These are phyloP conservation scores for Parnassius orleans DNA, from an alignment of 2,888 invertebrate species.

Conservation along the genomic window DNA sequence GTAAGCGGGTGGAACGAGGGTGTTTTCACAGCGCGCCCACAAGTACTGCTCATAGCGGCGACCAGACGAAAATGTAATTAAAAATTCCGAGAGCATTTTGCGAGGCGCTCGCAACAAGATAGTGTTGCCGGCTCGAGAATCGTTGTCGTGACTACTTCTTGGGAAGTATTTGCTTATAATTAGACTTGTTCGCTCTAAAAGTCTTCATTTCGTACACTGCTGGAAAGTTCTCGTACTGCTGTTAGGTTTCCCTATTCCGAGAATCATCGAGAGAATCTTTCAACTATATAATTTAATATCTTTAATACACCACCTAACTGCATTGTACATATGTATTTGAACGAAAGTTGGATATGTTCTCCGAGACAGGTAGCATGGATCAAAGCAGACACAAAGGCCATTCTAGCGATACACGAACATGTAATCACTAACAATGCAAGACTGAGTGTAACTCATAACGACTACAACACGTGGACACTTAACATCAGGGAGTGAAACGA, in stretches of 20 bases:
- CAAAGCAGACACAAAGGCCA: constrained; percentile 95
- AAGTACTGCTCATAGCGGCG: constrained; percentile 68
- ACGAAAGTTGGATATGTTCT: constrained; percentile 31
- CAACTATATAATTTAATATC: constrained; percentile 37
- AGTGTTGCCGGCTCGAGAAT: constrained; percentile 68
- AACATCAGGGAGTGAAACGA: constrained; percentile 91
- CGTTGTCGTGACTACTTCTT: constrained; percentile 74
- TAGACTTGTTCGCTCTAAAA: constrained; percentile 68
- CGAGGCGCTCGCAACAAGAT: constrained; percentile 75
- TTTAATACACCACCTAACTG: neutral
- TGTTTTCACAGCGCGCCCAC: constrained; percentile 65
- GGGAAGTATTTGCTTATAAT: constrained; percentile 76
- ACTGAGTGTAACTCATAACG: constrained; percentile 93
- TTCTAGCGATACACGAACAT: constrained; percentile 95
- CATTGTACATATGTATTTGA: constrained; percentile 28
- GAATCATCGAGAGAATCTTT: constrained; percentile 38
- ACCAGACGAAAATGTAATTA: constrained; percentile 81
- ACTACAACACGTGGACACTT: constrained; percentile 96
- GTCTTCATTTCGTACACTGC: constrained; percentile 60
- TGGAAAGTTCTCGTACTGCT: constrained; percentile 35
- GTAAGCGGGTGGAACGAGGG: constrained; percentile 76
- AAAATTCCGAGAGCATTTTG: constrained; percentile 80
- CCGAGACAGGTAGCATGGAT: constrained; percentile 93
- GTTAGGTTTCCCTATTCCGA: constrained; percentile 38
- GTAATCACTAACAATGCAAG: constrained; percentile 96